Percentiles rank a stretch among this genome's conserved stretches.
phyloP scores from a whole-genome alignment of 1,140 invertebrate species.

The Papilio machaon region DNA sequence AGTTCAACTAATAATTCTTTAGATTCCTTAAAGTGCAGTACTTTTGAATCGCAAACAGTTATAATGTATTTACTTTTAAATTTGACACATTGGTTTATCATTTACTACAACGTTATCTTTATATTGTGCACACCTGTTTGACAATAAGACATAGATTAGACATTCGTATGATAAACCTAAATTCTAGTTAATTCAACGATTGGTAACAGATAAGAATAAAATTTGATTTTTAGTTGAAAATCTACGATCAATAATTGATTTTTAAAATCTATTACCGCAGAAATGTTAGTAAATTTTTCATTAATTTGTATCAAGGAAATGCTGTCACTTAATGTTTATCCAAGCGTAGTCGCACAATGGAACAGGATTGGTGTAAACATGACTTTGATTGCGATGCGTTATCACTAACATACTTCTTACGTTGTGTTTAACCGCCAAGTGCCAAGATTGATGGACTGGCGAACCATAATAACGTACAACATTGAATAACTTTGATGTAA shows the following conservation, averaged over 20 bases:
- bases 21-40: background rate
- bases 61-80: background rate
- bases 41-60: background rate
- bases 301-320: background rate
- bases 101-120: background rate
- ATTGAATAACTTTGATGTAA: background rate
- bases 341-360: conserved; percentile 9
- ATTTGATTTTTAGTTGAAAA: background rate
- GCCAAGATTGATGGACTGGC: background rate
- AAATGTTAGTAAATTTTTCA: background rate
- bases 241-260: background rate
- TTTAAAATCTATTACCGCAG: background rate
- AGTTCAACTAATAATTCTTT: background rate
- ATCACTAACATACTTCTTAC: background rate
- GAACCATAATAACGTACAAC: background rate
- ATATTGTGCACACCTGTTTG: conserved; percentile 1
- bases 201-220: background rate
- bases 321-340: background rate
- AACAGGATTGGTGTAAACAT: background rate
- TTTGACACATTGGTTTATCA: background rate
- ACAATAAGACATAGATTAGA: background rate
- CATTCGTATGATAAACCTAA: background rate
- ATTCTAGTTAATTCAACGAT: background rate
- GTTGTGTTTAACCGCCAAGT: background rate
- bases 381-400: background rate